These are phyloP conservation scores for Cnemophilus loriae DNA, from an alignment of 2,113 vertebrate genomes.

Conservation along the genomic window DNA sequence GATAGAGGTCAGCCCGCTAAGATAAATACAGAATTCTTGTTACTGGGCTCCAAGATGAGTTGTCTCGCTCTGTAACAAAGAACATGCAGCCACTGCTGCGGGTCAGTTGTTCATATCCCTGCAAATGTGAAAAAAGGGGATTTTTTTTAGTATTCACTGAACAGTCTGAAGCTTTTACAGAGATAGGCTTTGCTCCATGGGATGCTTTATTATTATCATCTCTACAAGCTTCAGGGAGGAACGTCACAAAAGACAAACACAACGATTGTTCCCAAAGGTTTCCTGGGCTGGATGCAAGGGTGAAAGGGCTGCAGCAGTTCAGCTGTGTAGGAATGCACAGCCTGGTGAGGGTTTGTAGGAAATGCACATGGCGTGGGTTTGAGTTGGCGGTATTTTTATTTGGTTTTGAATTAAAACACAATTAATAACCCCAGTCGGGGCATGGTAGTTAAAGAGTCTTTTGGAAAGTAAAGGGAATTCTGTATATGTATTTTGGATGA, in stretches of 20 bases:
- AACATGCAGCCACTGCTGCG: fast-evolving
- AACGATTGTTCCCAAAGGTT: not conserved
- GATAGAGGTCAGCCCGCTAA: not conserved
- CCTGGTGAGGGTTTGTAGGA: not conserved
- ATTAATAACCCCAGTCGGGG: not conserved
- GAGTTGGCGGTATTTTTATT: not conserved
- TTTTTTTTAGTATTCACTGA: not conserved
- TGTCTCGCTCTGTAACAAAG: not conserved
- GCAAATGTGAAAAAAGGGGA: not conserved
- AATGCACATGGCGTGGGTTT: not conserved
- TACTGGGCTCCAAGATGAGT: not conserved
- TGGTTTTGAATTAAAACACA: not conserved
- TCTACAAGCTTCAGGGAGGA: no score
- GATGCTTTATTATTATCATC: not conserved
- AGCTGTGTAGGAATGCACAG: not conserved
- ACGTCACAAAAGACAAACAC: no score
- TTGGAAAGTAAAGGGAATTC: not conserved
- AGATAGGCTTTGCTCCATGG: not conserved
- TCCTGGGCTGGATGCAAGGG: not conserved
- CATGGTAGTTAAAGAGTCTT: not conserved
- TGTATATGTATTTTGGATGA: not conserved
- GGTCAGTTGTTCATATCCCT: not conserved
- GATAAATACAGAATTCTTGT: not conserved
- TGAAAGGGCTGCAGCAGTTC: not conserved
- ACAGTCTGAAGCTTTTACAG: not conserved